Evolutionary conservation across 2,888 invertebrate species (phyloP).

Genomic region (Rambutsinella grinnellia): DNA sequence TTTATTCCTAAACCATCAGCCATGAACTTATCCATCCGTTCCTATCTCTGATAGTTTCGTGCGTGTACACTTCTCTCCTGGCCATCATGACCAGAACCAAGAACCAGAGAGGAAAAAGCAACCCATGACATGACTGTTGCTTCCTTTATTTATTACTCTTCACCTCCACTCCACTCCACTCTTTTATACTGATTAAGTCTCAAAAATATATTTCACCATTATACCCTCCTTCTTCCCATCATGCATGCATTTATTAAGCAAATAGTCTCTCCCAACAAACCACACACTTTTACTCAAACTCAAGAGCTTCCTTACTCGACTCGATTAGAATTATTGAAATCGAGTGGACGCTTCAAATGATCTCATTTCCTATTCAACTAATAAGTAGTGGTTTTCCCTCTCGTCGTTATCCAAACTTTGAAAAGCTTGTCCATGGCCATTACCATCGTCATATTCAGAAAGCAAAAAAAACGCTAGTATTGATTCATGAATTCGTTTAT

Average conservation of each 20-base stretch:
- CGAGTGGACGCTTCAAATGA: conserved; percentile 38
- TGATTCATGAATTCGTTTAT: conserved; percentile 27
- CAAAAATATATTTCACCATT: not conserved
- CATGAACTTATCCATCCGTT: conserved; percentile 4
- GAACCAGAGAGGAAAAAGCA: too few species aligned
- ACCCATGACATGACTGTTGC: conserved; percentile 31
- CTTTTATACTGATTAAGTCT: conserved; percentile 24
- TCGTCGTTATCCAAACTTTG: not conserved
- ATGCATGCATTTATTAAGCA: conserved; percentile 12
- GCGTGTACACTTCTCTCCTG: conserved; percentile 9
- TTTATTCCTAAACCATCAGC: not conserved
- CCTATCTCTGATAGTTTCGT: conserved; percentile 7
- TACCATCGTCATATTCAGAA: not conserved
- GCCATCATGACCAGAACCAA: conserved; percentile 6
- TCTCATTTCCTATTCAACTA: conserved; percentile 40
- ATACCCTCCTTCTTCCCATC: not conserved
- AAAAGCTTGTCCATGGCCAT: not conserved
- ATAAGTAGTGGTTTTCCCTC: not conserved
- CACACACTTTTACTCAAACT: not conserved
- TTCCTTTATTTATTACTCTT: conserved; percentile 37
- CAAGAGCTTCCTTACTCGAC: not conserved
- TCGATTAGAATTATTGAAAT: conserved; percentile 41
- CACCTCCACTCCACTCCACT: conserved; percentile 9
- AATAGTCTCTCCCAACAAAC: not conserved
- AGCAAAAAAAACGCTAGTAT: conserved; percentile 2